Evolutionary conservation across 2,888 invertebrate species (phyloP), one percentile per base, ranked within the genome.

Genomic region (Panopea generosa): DNA sequence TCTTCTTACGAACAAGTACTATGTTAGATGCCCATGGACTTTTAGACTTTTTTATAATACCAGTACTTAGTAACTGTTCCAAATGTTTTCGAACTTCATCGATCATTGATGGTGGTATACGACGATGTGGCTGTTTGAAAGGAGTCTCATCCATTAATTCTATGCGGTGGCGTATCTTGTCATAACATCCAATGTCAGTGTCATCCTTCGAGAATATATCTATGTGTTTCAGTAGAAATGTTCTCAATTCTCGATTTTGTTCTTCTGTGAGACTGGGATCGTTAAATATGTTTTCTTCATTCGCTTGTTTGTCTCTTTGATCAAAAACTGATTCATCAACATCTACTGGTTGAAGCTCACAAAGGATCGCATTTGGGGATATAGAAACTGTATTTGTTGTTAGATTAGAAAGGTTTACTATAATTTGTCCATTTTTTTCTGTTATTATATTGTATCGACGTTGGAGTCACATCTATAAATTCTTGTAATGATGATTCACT

Each of bases 381-480:
- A 66, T 56, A 2, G 45, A 18, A 2, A 66, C 33, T 27, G 55
- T 66, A 47, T 55, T 45, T 0, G 65, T 66, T 26, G 65, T 66
- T 11, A 66, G 22, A 20, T 66, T 56, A 18, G 65, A 66, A n/a
- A 66, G 4, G 27, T 45, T 66, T 4, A 66, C 65, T 22, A 20
- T 45, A 2, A 66, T 29, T n/a, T 24, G 47, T 9, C 6, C 18
- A n/a, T n/a, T 47, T 56, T 4, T 49, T 22, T 26, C 22, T 20
- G 24, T 38, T 49, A 1, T 20, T 24, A 26, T 56, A 56, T 7
- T 56, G 18, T n/a, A 47, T 24, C 0, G 56, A 40, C 7, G 55
- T 45, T 27, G 67, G 67, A 22, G 67, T 66, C 2, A 66, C 38
- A 24, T 66, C 66, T 22, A 66, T 22, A 49, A 18, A n/a, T n/a